Evolutionary conservation across 2,113 vertebrate species (phyloP).

Genomic region (Naja naja): DNA sequence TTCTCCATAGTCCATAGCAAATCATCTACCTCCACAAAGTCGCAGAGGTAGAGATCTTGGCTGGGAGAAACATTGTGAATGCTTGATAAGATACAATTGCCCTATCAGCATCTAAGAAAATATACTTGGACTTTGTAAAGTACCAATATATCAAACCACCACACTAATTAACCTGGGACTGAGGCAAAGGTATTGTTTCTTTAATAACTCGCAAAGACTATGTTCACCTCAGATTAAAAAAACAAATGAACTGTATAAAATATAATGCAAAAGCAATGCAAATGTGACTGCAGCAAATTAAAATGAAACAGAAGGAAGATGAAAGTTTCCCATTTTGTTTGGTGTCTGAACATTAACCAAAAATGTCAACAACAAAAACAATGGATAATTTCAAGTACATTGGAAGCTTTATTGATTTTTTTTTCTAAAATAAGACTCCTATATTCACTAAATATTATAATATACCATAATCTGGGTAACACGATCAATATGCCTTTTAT

Average conservation of each 20-base stretch:
- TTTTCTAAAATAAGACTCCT: not conserved
- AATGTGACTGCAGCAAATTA: not conserved
- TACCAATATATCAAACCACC: not conserved
- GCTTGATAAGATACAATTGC: not conserved
- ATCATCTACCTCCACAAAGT: not conserved
- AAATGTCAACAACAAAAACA: not conserved
- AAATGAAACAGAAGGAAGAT: not conserved
- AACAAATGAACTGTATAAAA: not conserved
- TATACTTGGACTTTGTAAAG: not conserved
- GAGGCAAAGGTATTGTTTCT: not conserved
- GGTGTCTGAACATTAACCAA: not conserved
- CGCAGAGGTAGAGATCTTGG: not conserved
- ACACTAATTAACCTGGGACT: not conserved
- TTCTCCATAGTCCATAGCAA: not conserved
- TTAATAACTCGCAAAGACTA: not conserved
- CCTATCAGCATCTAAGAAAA: not conserved
- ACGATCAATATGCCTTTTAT: not conserved
- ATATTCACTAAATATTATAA: not conserved
- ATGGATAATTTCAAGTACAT: not conserved
- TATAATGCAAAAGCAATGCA: not conserved
- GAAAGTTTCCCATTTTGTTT: not conserved
- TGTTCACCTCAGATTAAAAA: not conserved
- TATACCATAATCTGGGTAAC: not conserved
- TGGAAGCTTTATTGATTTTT: not conserved
- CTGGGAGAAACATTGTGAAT: not conserved